Base-by-base conservation (phyloP, 2,888 invertebrate species). In the Stegophylla sp. region DNA sequence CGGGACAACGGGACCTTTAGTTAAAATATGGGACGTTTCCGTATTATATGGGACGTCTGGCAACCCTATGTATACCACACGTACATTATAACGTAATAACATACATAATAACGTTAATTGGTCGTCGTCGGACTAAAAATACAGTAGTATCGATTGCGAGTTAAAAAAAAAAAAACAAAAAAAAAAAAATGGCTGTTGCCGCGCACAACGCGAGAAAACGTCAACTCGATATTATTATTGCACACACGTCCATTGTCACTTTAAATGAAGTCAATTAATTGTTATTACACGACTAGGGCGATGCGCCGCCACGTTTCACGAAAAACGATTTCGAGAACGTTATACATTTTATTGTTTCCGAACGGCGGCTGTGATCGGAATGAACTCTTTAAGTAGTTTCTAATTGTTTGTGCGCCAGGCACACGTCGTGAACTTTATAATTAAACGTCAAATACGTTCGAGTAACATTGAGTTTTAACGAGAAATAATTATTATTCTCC, bases 201-300 rank as follows among this genome's bases (percentile, higher is more conserved):
- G 56, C 12, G 20, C 20, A 56, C 20, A 20, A 56, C 56, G 12
- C 20, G n/a, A 10, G 12, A 56, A 56, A 56, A 56, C 56, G 23
- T 56, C 56, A 23, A 56, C 23, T 56, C 20, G 12, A 23, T 56
- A 56, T n/a, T n/a, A n/a, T n/a, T n/a, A n/a, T n/a, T n/a, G n/a
- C n/a, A n/a, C n/a, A n/a, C n/a, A 56, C 51, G n/a, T 53, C 15
- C 43, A 4, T 23, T 45, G 26, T 23, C 67, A 10, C 43, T 67
- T 67, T 67, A 67, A 67, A 48, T 43, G 67, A 48, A 67, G 67
- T 67, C 45, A 67, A 67, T 67, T 67, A 67, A n/a, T n/a, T n/a
- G n/a, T n/a, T n/a, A 67, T 15, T 23, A 45, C 23, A 67, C 67
- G 26, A 67, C 23, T 51, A 17, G 48, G 17, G 2, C n/a, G n/a